Evolutionary conservation across 2,888 invertebrate genomes (phyloP).

Genomic region (Melipona beecheii): DNA sequence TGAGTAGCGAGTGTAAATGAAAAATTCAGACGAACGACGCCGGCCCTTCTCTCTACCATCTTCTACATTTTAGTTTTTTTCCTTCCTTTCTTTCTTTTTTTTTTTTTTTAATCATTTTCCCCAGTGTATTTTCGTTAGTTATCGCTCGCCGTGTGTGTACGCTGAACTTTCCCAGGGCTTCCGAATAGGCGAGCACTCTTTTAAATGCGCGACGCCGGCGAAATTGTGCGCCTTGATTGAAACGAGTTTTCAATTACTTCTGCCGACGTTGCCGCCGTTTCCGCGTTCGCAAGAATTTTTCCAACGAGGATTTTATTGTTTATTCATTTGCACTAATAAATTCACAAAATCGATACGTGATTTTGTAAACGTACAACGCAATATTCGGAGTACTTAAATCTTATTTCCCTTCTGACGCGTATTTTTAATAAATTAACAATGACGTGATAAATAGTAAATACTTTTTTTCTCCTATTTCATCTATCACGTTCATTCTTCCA

Average conservation of each 20-base stretch:
- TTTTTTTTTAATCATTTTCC: background rate
- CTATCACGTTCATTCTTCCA: background rate
- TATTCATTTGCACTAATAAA: too few species aligned
- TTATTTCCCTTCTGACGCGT: too few species aligned
- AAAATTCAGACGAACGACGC: slow-evolving; percentile 41
- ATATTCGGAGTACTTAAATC: background rate
- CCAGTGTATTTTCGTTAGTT: background rate
- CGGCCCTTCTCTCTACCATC: background rate
- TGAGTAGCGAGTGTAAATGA: slow-evolving; percentile 55
- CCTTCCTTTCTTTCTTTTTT: too few species aligned
- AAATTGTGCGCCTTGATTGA: too few species aligned
- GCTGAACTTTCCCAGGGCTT: background rate
- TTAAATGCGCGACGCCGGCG: too few species aligned
- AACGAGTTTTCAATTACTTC: too few species aligned
- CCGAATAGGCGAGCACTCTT: too few species aligned
- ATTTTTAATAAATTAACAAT: background rate
- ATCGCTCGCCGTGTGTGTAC: background rate
- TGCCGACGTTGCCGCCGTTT: too few species aligned
- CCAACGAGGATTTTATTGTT: too few species aligned
- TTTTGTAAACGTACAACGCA: too few species aligned
- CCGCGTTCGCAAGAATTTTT: too few species aligned
- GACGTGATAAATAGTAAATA: background rate
- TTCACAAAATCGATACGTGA: too few species aligned
- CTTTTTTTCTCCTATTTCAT: slow-evolving; percentile 1
- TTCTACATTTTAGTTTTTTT: background rate